A percentile compares a stretch with the other conserved stretches of the same genome.
These are phyloP conservation scores for Sander lucioperca DNA, from an alignment of 2,113 vertebrate genomes.

Conservation along the genomic window DNA sequence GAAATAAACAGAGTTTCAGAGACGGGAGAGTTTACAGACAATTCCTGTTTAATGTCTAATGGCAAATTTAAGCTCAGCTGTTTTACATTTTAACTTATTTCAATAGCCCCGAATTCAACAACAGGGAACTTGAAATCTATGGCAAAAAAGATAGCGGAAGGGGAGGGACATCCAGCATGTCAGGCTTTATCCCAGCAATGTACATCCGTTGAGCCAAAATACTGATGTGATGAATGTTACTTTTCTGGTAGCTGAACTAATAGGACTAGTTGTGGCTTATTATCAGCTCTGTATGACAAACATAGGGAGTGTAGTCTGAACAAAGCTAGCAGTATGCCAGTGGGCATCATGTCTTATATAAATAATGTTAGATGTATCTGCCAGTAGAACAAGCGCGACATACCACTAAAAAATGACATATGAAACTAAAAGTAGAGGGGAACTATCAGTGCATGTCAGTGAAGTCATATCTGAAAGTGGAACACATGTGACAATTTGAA, in stretches of 20 bases:
- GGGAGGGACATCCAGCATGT: too few species aligned
- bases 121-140: too few species aligned
- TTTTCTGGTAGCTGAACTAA: not conserved
- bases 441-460: not conserved
- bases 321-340: not conserved
- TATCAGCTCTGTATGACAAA: not conserved
- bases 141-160: too few species aligned
- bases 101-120: too few species aligned
- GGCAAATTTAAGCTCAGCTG: not conserved
- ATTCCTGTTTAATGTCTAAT: not conserved
- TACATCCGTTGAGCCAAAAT: too few species aligned
- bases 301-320: not conserved
- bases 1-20: not conserved
- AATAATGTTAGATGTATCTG: too few species aligned
- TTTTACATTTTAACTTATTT: not conserved
- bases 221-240: not conserved
- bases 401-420: not conserved
- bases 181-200: too few species aligned
- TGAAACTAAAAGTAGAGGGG: not conserved
- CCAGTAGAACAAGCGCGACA: not conserved
- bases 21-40: not conserved
- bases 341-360: not conserved
- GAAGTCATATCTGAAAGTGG: not conserved
- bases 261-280: not conserved
- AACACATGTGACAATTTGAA: not conserved